These are phyloP conservation scores for Glareola pratincola DNA, from an alignment of 2,113 vertebrate genomes.

Conservation along the genomic window DNA sequence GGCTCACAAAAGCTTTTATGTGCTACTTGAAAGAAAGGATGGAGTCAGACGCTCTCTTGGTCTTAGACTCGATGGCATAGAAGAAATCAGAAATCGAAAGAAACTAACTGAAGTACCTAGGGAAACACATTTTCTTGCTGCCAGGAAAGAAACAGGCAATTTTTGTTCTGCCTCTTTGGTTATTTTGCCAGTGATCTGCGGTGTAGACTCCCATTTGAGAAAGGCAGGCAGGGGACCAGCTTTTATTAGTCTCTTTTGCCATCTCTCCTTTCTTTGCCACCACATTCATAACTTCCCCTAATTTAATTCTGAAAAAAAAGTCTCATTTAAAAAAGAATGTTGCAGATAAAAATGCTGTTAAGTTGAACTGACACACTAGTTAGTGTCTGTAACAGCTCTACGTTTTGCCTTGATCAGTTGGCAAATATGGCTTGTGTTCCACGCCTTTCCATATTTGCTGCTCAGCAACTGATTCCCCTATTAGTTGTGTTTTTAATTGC, in stretches of 20 bases:
- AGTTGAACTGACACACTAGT: background rate
- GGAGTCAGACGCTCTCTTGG: background rate
- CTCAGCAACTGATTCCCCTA: background rate
- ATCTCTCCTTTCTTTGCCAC: background rate
- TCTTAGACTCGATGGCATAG: background rate
- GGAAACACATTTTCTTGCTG: background rate
- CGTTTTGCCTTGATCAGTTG: background rate
- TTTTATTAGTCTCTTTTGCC: background rate
- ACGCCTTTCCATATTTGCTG: background rate
- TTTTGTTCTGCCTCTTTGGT: background rate
- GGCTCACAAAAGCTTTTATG: background rate
- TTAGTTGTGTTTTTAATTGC: background rate
- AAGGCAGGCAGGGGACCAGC: background rate
- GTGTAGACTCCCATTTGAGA: background rate
- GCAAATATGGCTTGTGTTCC: background rate
- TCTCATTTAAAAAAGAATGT: background rate
- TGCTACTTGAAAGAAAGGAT: background rate
- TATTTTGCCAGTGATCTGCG: background rate
- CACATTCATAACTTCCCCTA: background rate
- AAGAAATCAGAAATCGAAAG: background rate
- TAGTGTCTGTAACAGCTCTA: background rate
- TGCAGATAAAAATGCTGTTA: background rate
- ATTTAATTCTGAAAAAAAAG: background rate
- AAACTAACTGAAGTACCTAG: background rate
- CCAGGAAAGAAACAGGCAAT: background rate